A percentile compares a stretch with the other conserved stretches of the same genome.
phyloP scores from a whole-genome alignment of 2,888 invertebrate genomes.

The Cetonia aurata region DNA sequence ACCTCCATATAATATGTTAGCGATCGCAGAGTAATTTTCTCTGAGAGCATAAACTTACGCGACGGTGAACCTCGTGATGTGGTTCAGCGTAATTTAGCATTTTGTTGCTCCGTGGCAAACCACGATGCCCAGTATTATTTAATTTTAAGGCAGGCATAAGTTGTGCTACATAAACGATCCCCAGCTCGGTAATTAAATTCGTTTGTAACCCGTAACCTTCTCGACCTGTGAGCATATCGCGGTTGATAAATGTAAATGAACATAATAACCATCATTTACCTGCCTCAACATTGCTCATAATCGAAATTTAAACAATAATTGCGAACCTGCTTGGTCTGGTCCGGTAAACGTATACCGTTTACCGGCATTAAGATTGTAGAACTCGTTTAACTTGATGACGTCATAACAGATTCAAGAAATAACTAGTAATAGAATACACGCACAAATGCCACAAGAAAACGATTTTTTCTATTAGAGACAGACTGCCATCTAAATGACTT shows the following conservation, averaged over 20 bases:
- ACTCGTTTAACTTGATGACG: conserved; percentile 8
- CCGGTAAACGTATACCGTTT: conserved; percentile 13
- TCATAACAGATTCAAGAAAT: background rate
- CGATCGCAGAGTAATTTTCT: conserved; percentile 16
- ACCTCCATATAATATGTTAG: background rate
- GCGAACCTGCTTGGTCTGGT: conserved; percentile 9
- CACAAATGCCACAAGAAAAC: too few species aligned
- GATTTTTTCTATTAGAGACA: too few species aligned
- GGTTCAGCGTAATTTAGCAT: conserved; percentile 18
- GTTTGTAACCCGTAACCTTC: conserved; percentile 26
- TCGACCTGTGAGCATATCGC: conserved; percentile 6
- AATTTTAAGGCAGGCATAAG: conserved; percentile 9
- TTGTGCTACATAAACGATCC: conserved; percentile 13
- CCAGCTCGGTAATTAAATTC: conserved; percentile 19
- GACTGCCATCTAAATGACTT: too few species aligned
- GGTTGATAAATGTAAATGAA: conserved; percentile 9
- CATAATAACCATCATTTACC: conserved; percentile 18
- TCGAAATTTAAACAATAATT: conserved; percentile 40
- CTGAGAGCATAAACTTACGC: background rate
- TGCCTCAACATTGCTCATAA: conserved; percentile 23
- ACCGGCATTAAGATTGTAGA: conserved; percentile 21
- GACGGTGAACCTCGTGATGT: background rate
- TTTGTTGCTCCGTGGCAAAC: background rate
- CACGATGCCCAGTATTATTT: conserved; percentile 10
- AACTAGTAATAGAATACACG: too few species aligned